A percentile compares a stretch with the other conserved stretches of the same genome.
phyloP scores from a whole-genome alignment of 2,888 invertebrate genomes.

The Clunio marinus region DNA sequence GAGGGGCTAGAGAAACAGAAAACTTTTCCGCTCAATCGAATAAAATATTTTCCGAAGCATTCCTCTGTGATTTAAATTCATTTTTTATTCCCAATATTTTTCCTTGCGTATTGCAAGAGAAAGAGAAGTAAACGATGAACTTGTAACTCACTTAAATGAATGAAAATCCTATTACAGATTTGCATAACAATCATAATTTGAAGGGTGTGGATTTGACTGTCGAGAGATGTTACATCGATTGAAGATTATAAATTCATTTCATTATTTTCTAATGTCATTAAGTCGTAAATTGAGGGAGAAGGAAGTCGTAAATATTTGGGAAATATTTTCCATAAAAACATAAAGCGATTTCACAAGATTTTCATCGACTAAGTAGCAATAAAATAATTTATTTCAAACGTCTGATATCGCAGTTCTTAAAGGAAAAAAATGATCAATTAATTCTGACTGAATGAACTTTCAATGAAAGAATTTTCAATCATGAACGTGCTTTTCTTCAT shows the following conservation, averaged over 20 bases:
- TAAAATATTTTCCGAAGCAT: not conserved
- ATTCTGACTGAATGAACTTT: not conserved
- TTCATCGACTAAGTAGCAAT: conserved; percentile 1
- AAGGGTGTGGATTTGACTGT: not conserved
- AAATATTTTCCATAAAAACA: not conserved
- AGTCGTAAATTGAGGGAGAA: not conserved
- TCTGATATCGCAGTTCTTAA: too few species aligned
- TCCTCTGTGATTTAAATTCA: conserved; percentile 12
- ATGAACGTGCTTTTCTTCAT: too few species aligned
- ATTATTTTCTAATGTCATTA: conserved; percentile 21
- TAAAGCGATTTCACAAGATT: not conserved
- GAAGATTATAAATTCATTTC: conserved; percentile 16
- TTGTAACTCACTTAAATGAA: conserved; percentile 9
- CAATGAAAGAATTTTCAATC: not conserved
- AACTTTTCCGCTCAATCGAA: conserved; percentile 13
- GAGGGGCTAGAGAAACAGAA: conserved; percentile 18
- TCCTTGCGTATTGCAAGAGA: not conserved
- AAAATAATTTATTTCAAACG: not conserved
- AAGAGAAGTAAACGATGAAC: conserved; percentile 23
- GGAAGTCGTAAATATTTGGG: not conserved
- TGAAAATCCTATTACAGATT: not conserved
- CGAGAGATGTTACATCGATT: too few species aligned
- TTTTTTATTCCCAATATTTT: not conserved
- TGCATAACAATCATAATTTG: conserved; percentile 11
- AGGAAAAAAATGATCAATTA: not conserved